phyloP scores from a whole-genome alignment of 2,113 vertebrate genomes.

The Chascanopsetta lugubris region DNA sequence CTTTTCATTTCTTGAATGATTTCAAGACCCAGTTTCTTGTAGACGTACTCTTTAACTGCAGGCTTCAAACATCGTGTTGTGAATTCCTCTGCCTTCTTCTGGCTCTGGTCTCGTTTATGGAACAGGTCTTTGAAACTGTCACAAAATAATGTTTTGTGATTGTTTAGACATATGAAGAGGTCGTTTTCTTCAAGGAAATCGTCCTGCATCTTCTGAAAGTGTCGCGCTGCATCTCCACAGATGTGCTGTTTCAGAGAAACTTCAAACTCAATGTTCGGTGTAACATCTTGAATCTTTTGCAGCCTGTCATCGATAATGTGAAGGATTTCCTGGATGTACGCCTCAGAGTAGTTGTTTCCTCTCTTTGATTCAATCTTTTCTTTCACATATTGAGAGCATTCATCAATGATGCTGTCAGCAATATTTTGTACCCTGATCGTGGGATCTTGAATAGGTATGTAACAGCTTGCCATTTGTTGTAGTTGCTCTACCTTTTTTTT shows the following conservation, averaged over 20 bases:
- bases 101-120: slow-evolving; percentile 61
- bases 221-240: slow-evolving; percentile 50
- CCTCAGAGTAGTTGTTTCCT: slow-evolving; percentile 52
- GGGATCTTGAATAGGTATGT: fast-evolving
- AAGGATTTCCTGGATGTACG: slow-evolving; percentile 63
- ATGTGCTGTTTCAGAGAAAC: slow-evolving; percentile 70
- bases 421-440: fast-evolving
- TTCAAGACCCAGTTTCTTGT: slow-evolving; percentile 46
- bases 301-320: slow-evolving; percentile 40
- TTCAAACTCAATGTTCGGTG: slow-evolving; percentile 8
- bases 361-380: neutral
- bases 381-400: neutral
- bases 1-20: slow-evolving; percentile 64
- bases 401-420: slow-evolving; percentile 9
- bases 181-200: slow-evolving; percentile 60
- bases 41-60: slow-evolving; percentile 53
- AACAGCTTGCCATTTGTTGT: fast-evolving
- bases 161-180: slow-evolving; percentile 30
- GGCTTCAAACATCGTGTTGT: slow-evolving; percentile 50
- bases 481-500: fast-evolving
- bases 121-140: slow-evolving; percentile 68
- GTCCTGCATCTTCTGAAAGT: slow-evolving; percentile 64
- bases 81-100: slow-evolving; percentile 74
- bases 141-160: slow-evolving; percentile 42
- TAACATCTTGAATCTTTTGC: fast-evolving